phyloP scores from a whole-genome alignment of 1,140 invertebrate species.

The Meloidogyne hapla region DNA sequence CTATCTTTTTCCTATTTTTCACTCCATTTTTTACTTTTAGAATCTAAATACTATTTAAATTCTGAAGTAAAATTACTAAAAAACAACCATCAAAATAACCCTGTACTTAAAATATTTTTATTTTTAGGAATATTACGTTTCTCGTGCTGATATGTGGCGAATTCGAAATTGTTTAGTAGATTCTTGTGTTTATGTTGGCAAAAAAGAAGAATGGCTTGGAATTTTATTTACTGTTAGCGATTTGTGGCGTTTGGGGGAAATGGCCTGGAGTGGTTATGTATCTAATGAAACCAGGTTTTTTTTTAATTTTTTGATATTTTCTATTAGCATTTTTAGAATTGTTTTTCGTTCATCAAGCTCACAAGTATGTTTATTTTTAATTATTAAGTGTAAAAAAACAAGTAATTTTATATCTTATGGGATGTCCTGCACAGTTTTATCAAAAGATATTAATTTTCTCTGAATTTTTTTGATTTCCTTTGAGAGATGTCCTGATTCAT shows the following conservation, averaged over 20 bases:
- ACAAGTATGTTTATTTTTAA: slow-evolving; percentile 70
- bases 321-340: slow-evolving; percentile 68
- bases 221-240: slow-evolving; percentile 65
- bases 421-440: too few relatives aligned
- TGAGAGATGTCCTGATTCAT: too few relatives aligned
- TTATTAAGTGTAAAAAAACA: slow-evolving; percentile 66
- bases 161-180: slow-evolving; percentile 84
- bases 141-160: slow-evolving; percentile 96
- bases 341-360: slow-evolving; percentile 94
- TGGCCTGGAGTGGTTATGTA: slow-evolving; percentile 84
- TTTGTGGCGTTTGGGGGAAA: slow-evolving; percentile 39
- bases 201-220: slow-evolving; percentile 86
- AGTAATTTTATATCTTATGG: too few relatives aligned
- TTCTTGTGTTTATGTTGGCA: slow-evolving; percentile 89
- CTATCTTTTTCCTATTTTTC: not conserved
- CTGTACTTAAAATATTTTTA: too few relatives aligned
- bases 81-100: too few relatives aligned
- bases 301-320: slow-evolving; percentile 76
- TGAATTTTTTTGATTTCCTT: too few relatives aligned
- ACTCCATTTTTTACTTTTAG: not conserved
- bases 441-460: too few relatives aligned
- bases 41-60: too few relatives aligned
- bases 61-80: too few relatives aligned
- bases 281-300: slow-evolving; percentile 87
- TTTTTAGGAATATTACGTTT: slow-evolving; percentile 83